Conservation (phyloP, 2,113 vertebrate genomes). For the Columbina picui region DNA sequence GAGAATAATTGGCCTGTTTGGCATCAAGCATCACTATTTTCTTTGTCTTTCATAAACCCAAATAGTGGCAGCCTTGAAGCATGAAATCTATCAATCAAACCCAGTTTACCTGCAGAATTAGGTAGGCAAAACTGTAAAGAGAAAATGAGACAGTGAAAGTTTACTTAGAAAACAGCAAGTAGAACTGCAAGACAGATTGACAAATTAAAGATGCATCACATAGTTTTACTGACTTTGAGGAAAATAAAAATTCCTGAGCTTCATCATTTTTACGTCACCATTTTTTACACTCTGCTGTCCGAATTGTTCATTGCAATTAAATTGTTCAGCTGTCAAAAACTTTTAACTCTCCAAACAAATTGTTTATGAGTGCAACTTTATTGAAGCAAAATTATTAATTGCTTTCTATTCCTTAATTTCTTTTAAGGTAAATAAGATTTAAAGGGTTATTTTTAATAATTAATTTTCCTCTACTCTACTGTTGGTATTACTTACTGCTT, state of each 20-base stretch:
- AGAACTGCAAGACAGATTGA: background rate
- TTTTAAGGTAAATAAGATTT: background rate
- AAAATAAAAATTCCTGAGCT: background rate
- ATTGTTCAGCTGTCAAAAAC: background rate
- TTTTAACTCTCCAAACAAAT: background rate
- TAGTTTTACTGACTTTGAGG: background rate
- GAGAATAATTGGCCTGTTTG: background rate
- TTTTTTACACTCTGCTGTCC: background rate
- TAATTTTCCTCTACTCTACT: background rate
- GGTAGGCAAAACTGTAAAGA: background rate
- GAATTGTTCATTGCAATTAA: background rate
- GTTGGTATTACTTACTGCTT: background rate
- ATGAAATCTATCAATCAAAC: background rate
- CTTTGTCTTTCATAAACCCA: background rate
- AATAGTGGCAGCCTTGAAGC: background rate
- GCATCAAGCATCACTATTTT: background rate
- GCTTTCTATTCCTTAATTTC: background rate
- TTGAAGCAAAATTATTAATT: background rate
- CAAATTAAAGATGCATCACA: background rate
- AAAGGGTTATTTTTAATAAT: background rate
- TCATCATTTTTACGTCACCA: background rate
- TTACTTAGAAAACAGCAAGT: background rate
- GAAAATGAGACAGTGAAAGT: background rate
- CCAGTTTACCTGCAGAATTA: background rate
- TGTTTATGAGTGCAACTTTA: background rate